Percentiles rank a stretch among this genome's conserved stretches.
These are phyloP conservation scores for Camponotus fellah DNA, from an alignment of 2,888 invertebrate species.

Conservation along the genomic window DNA sequence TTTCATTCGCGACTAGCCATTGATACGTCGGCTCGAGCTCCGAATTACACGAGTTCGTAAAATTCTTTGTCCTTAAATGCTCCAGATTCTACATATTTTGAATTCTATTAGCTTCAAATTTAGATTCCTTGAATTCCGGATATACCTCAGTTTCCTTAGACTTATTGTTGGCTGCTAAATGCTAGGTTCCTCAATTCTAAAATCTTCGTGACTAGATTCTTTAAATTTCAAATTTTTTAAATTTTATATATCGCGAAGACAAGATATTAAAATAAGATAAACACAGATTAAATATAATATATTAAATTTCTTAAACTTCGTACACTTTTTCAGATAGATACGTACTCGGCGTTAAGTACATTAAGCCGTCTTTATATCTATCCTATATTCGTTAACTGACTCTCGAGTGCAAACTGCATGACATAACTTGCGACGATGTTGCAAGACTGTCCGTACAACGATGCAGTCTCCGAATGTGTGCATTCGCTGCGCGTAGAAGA, in stretches of 20 bases:
- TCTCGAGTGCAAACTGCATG: constrained; percentile 8
- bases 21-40: background rate
- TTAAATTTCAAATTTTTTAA: background rate
- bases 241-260: background rate
- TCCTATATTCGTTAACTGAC: constrained; percentile 19
- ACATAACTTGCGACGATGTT: constrained; percentile 33
- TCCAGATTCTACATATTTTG: constrained; percentile 28
- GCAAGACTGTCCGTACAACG: constrained; percentile 12
- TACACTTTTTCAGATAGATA: background rate
- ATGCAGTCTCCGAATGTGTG: constrained; percentile 35
- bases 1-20: background rate
- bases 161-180: background rate
- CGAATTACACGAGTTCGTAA: constrained; percentile 9
- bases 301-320: background rate
- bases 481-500: constrained; percentile 63
- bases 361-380: background rate
- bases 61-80: constrained; percentile 11
- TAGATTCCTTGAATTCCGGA: constrained; percentile 2
- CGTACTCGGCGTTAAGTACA: background rate
- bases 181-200: background rate
- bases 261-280: background rate
- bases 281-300: background rate
- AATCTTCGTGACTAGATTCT: background rate
- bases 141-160: background rate
- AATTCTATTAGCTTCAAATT: constrained; percentile 21